Evolutionary conservation across 2,797 vertebrate genomes (phyloP).

Genomic region (Sebastes vulpes): DNA sequence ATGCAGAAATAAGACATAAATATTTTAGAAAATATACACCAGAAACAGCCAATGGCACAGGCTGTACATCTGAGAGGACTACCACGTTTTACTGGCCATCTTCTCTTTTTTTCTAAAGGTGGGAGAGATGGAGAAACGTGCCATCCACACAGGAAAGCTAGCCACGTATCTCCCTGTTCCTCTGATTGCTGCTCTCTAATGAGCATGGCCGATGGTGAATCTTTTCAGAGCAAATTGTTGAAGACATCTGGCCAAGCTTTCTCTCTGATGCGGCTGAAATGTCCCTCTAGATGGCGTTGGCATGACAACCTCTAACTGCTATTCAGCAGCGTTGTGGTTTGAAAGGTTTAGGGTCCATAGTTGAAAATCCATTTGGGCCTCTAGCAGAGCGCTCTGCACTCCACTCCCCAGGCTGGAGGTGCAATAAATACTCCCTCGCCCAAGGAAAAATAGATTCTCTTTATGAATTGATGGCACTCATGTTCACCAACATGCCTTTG

Average conservation of each 20-base stretch:
- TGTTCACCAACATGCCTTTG: conserved; percentile 76
- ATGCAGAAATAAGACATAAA: conserved; percentile 90
- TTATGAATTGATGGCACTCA: conserved; percentile 86
- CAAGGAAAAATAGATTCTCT: conserved; percentile 78
- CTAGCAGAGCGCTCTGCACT: conserved; percentile 88
- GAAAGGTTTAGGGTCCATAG: conserved; percentile 94
- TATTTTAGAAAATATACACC: conserved; percentile 91
- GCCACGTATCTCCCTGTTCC: conserved; percentile 81
- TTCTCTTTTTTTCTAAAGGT: conserved; percentile 36
- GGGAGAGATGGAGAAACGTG: conserved; percentile 12
- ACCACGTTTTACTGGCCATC: conserved; percentile 38
- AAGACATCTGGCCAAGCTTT: conserved; percentile 99
- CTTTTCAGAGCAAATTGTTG: conserved; percentile 99
- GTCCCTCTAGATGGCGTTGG: conserved; percentile 95
- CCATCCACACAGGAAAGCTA: conserved; percentile 60
- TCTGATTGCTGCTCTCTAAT: conserved; percentile 94
- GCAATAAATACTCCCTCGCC: conserved; percentile 88
- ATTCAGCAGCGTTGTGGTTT: conserved; percentile 94
- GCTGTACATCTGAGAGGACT: conserved; percentile 25
- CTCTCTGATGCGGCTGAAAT: conserved; percentile 91
- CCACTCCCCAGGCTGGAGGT: conserved; percentile 86
- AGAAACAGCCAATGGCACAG: conserved; percentile 79
- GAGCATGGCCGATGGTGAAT: conserved; percentile 91
- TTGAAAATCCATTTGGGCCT: conserved; percentile 98
- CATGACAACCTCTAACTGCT: conserved; percentile 98